A percentile compares a stretch with the other conserved stretches of the same genome.
Conservation (phyloP, 2,888 invertebrate species). For the Altica lythri region DNA sequence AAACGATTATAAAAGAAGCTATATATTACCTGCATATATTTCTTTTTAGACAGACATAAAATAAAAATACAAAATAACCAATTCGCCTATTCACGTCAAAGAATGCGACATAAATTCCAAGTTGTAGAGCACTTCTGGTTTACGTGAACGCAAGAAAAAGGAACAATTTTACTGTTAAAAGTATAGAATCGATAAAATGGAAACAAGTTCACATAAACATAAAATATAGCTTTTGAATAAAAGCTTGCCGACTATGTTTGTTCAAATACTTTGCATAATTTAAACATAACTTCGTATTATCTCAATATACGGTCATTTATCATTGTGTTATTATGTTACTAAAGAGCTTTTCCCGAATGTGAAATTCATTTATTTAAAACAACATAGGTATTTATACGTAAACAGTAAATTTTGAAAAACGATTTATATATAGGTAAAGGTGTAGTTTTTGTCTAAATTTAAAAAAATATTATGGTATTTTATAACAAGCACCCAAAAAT, state of each 20-base stretch:
- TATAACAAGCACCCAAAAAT: too few species aligned
- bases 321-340: constrained; percentile 17
- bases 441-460: too few species aligned
- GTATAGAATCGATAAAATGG: constrained; percentile 23
- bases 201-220: constrained; percentile 22
- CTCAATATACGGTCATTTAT: constrained; percentile 17
- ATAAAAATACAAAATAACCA: too few species aligned
- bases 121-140: constrained; percentile 9
- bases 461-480: too few species aligned
- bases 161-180: constrained; percentile 16
- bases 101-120: constrained; percentile 14
- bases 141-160: constrained; percentile 4
- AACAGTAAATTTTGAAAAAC: too few species aligned
- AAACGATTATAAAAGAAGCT: too few species aligned
- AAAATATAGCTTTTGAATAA: constrained; percentile 24
- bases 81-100: too few species aligned
- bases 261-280: constrained; percentile 26
- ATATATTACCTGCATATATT: too few species aligned
- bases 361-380: too few species aligned
- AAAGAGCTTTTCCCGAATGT: constrained; percentile 2
- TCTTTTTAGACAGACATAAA: too few species aligned
- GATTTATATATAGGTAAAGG: too few species aligned
- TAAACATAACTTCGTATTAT: constrained; percentile 26
- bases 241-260: constrained; percentile 24
- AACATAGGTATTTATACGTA: too few species aligned